These are phyloP conservation scores for Dicyrtoma fusca DNA, from an alignment of 2,888 invertebrate species.

Conservation along the genomic window DNA sequence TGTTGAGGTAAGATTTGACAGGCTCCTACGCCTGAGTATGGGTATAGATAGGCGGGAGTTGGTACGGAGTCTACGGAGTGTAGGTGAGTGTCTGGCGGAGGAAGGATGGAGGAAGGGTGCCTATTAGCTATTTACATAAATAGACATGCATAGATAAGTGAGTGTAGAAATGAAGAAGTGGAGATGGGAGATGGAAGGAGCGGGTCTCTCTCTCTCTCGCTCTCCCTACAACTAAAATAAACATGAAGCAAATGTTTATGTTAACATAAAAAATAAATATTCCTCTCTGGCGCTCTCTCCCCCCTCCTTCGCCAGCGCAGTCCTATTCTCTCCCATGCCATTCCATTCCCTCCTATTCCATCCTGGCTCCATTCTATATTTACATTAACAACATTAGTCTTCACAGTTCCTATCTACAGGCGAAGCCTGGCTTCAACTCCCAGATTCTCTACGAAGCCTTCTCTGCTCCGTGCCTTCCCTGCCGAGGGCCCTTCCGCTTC, in stretches of 20 bases:
- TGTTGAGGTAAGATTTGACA: no score
- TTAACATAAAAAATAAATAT: constrained; percentile 57
- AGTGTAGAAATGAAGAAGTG: constrained; percentile 5
- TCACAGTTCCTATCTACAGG: no score
- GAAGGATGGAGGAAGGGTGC: not conserved
- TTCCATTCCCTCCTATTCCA: not conserved
- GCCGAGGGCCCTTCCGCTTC: no score
- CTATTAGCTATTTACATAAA: constrained; percentile 1
- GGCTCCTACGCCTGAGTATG: no score
- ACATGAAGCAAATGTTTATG: constrained; percentile 56
- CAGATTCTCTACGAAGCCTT: no score
- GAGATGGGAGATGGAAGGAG: constrained; percentile 12
- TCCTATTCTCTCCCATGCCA: not conserved
- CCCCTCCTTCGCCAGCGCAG: not conserved
- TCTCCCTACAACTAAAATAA: constrained; percentile 51
- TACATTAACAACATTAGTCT: not conserved
- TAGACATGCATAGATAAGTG: not conserved
- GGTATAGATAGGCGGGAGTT: no score
- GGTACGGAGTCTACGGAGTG: no score
- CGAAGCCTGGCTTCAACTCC: no score
- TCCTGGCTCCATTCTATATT: not conserved
- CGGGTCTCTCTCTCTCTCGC: not conserved
- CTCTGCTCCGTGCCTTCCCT: no score
- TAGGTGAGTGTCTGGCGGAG: not conserved
- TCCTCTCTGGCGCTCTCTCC: constrained; percentile 37